Conservation (phyloP, 2,888 invertebrate species). For the Gerris lacustris region DNA sequence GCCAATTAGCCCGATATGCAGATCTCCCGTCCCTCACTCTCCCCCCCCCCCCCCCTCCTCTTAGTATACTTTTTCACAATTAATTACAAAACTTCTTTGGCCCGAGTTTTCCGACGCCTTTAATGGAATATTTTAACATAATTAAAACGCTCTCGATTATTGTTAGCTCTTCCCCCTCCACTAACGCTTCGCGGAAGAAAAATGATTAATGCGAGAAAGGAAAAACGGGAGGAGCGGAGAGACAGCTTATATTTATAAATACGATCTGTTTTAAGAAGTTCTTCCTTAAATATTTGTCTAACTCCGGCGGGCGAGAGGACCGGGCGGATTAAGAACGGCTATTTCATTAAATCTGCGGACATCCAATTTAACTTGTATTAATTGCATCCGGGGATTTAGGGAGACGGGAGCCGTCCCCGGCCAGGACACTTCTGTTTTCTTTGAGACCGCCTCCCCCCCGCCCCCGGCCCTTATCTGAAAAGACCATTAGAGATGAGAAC, state of each 20-base stretch:
- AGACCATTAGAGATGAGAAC: neutral
- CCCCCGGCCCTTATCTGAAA: neutral
- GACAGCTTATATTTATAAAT: constrained; percentile 1
- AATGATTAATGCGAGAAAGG: neutral
- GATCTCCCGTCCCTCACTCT: neutral
- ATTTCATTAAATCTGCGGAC: neutral
- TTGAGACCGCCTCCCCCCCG: neutral
- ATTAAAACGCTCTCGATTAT: neutral
- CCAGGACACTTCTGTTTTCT: neutral
- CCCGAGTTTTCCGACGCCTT: neutral
- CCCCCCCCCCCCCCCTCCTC: neutral
- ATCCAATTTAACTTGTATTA: constrained; percentile 5
- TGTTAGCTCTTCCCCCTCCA: neutral
- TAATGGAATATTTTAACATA: constrained; percentile 5
- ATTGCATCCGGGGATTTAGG: neutral
- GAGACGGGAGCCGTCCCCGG: neutral
- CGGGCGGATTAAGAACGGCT: neutral
- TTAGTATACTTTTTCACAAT: neutral
- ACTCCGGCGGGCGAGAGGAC: neutral
- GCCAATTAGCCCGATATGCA: constrained; percentile 1
- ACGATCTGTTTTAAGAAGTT: constrained; percentile 3
- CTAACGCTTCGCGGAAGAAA: neutral
- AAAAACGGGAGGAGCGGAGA: neutral
- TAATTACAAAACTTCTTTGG: constrained; percentile 1
- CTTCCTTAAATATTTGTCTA: constrained; percentile 1